Evolutionary conservation across 2,888 invertebrate species (phyloP).

Genomic region (Theristus sp.): DNA sequence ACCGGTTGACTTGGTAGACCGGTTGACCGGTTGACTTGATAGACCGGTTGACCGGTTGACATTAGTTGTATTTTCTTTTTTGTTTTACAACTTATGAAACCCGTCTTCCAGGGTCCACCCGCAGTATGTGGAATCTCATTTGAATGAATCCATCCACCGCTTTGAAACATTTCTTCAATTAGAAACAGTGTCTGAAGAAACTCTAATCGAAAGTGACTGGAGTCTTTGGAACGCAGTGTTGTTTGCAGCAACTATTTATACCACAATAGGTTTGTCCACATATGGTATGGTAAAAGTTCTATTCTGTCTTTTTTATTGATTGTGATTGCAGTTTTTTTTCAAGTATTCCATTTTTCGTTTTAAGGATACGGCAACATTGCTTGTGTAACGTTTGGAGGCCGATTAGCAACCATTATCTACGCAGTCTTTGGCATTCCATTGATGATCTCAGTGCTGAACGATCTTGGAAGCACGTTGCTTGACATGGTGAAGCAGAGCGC

Average conservation of each 20-base stretch:
- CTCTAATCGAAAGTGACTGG: background rate
- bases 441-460: background rate
- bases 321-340: background rate
- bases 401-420: background rate
- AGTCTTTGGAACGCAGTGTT: background rate
- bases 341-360: background rate
- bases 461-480: background rate
- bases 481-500: background rate
- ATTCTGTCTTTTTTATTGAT: background rate
- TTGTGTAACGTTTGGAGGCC: background rate
- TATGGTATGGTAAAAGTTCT: background rate
- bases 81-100: too few species aligned
- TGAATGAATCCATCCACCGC: background rate
- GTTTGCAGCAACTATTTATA: background rate
- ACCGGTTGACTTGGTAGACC: too few species aligned
- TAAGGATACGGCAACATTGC: background rate
- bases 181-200: background rate
- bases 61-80: too few species aligned
- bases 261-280: background rate
- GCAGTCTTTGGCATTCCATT: background rate
- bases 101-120: too few species aligned
- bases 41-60: too few species aligned
- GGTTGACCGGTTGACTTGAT: too few species aligned
- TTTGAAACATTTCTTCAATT: background rate
- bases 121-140: background rate